A percentile compares a stretch with the other conserved stretches of the same genome.
phyloP scores from a whole-genome alignment of 2,113 vertebrate genomes.

The Heterochromis multidens region DNA sequence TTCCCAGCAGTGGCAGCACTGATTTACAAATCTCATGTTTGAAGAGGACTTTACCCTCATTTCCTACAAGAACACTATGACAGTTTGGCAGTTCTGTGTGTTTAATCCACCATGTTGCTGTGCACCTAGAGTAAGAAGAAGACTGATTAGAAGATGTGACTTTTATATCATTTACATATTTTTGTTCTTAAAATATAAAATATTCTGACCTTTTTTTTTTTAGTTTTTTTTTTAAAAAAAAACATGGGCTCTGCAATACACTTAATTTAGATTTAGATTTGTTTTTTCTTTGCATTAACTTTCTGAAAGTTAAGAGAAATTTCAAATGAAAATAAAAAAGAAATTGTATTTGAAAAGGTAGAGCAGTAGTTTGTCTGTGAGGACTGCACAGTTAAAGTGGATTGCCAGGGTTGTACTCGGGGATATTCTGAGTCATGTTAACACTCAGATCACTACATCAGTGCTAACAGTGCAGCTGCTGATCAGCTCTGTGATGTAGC shows the following conservation, averaged over 20 bases:
- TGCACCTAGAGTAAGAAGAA: neutral
- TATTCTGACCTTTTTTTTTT: neutral
- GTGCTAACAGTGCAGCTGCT: conserved; percentile 5
- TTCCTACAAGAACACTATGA: neutral
- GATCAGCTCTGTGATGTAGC: conserved; percentile 4
- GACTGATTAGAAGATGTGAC: neutral
- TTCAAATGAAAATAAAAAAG: neutral
- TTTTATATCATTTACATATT: neutral
- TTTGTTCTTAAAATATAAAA: too few species aligned
- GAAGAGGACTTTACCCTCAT: neutral
- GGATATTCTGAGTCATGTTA: conserved; percentile 5
- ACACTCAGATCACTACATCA: conserved; percentile 16
- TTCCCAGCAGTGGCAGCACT: too few species aligned
- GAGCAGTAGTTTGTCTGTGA: neutral
- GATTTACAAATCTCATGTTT: neutral
- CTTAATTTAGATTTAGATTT: neutral
- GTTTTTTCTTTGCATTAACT: neutral
- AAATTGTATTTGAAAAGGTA: neutral
- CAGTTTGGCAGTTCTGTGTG: neutral
- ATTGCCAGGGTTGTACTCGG: neutral
- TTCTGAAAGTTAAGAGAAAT: neutral
- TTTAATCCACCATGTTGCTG: neutral
- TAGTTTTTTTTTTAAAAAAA: too few species aligned
- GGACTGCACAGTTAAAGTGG: neutral
- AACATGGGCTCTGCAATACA: neutral